Base-by-base conservation (phyloP, 2,888 invertebrate species). In the Prosapia bicincta region DNA sequence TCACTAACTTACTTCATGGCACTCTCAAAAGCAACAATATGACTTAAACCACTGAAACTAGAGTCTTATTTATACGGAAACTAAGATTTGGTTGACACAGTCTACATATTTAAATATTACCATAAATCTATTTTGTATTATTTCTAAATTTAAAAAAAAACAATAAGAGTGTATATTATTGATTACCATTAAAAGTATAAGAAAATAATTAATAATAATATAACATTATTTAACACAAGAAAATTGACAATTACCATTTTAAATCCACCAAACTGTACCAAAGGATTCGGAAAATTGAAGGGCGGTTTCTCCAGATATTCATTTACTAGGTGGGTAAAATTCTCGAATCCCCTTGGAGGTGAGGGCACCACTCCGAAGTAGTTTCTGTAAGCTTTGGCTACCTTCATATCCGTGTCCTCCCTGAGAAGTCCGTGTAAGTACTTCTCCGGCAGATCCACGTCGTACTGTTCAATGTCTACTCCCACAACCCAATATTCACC, bases 401-500 rank as follows among this genome's bases (percentile, higher is more conserved):
- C 89, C 30, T 88, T 85, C 0, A 89, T 86, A 69, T 91, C 88
- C 0, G 85, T 79, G 78, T 89, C 89, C 78, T 91, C 91, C 71
- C 90, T 87, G 38, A 95, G 86, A 2, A 94, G 88, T 13, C 94
- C 96, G 71, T 91, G 88, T 26, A 97, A 87, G 85, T 97, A 97
- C 80, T 92, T 91, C 69, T 90, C 89, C 0, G 97, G 95, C 76
- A 91, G 89, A 25, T 89, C 88, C 1, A 89, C 86, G 82, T 96
- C 93, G 85, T 96, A 97, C 82, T 95, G 93, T 80, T 95, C 95
- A 15, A 95, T 91, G 83, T 96, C 94, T 6, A 97, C 94, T 5
- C 97, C 97, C 25, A 97, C 92, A 0, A 96, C 97, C 83, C 95
- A 96, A 84, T 97, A 98, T 83, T 97, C 95, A n/a, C 97, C 95